Base-by-base conservation (phyloP, 2,797 vertebrate species). In the Channallabes apus region DNA sequence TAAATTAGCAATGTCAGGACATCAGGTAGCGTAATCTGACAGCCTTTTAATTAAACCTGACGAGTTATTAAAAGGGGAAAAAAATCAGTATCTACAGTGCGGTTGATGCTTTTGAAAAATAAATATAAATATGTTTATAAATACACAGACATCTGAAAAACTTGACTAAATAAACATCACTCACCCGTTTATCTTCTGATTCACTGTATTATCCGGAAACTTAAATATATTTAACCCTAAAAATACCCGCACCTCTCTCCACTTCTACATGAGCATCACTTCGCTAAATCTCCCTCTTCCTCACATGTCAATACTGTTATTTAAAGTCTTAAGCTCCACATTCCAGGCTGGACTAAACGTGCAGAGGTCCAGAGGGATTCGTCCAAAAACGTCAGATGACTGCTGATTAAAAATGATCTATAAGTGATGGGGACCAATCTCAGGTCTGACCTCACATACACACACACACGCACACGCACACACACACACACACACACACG, bases 281-380 rank as follows among this genome's bases (percentile, higher is more conserved):
- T 54, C 54, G 46, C 14, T 75, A 1, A 3, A 56, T 75, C 72
- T 17, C 51, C 14, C 41, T 27, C 24, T 51, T 73, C 24, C 35
- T 46, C n/a, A 18, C 72, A 29, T 27, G 18, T 76, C 32, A 58
- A 58, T 32, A 5, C 15, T 76, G 27, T 56, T 51, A 32, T 80
- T 73, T 46, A 6, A 7, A 58, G 64, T 61, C 29, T 54, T 17
- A 82, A 58, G 86, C 80, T 14, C 80, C 62, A 88, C 93, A 94
- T 95, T 95, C 95, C 93, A 12, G 72, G 86, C 85, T 54, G 86
- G 94, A 95, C 95, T 95, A 96, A 83, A 77, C 82, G 46, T 51
- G 51, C 24, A 87, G 91, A 77, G 78, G 35, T 69, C 73, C 15
- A 88, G 91, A 72, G 22, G 41, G 90, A 92, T 90, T 89, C 82